These are phyloP conservation scores for Australoheros scitulus DNA, from an alignment of 2,113 vertebrate genomes.

Conservation along the genomic window DNA sequence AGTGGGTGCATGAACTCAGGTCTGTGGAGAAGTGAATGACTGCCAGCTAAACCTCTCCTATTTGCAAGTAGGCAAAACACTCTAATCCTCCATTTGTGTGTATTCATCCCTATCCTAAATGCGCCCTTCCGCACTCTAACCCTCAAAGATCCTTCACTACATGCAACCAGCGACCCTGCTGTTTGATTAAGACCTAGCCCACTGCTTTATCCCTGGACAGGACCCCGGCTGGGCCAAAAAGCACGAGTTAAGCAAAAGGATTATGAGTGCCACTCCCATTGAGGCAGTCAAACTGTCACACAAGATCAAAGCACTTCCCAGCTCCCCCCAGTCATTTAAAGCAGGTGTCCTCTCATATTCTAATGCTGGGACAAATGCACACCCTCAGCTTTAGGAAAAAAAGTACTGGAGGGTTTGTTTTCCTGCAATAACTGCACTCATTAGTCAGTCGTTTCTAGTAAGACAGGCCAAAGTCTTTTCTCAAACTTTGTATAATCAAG, in stretches of 20 bases:
- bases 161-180: slow-evolving; percentile 71
- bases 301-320: slow-evolving; percentile 86
- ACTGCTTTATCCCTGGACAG: slow-evolving; percentile 85
- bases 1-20: slow-evolving; percentile 11
- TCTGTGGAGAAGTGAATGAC: slow-evolving; percentile 19
- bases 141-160: slow-evolving; percentile 74
- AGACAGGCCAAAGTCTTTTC: slow-evolving; percentile 15
- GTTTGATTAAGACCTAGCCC: slow-evolving; percentile 92
- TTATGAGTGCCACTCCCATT: slow-evolving; percentile 87
- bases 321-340: slow-evolving; percentile 82
- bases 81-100: slow-evolving; percentile 78
- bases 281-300: slow-evolving; percentile 88
- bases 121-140: slow-evolving; percentile 70
- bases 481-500: neutral
- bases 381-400: slow-evolving; percentile 40
- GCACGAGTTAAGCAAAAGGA: slow-evolving; percentile 90
- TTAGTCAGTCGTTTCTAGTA: neutral
- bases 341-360: slow-evolving; percentile 82
- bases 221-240: slow-evolving; percentile 87
- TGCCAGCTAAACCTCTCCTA: slow-evolving; percentile 60
- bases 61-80: slow-evolving; percentile 74
- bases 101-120: slow-evolving; percentile 74
- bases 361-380: slow-evolving; percentile 75
- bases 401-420: slow-evolving; percentile 4
- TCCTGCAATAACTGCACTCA: neutral